Evolutionary conservation across 2,797 vertebrate genomes (phyloP).

Genomic region (Allobates femoralis): DNA sequence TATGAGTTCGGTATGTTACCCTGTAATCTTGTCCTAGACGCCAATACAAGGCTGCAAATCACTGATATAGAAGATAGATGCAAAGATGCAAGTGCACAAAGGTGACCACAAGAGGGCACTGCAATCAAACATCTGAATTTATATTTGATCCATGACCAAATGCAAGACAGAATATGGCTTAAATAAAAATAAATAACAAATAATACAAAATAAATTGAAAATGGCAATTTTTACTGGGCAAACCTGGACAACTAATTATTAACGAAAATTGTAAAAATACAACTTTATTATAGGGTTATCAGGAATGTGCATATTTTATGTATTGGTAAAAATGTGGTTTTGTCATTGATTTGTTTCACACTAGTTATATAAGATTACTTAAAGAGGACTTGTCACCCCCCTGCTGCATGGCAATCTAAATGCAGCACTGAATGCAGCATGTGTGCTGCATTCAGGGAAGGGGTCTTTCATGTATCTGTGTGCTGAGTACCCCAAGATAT

Average conservation of each 20-base stretch:
- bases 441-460: too few species aligned
- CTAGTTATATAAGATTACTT: not conserved
- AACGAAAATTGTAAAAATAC: not conserved
- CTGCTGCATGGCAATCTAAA: too few species aligned
- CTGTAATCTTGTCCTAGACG: too few species aligned
- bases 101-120: constrained; percentile 56
- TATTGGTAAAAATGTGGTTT: not conserved
- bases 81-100: not conserved
- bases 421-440: too few species aligned
- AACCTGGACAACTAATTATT: not conserved
- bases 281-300: not conserved
- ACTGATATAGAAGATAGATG: constrained; percentile 16
- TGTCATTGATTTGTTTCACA: not conserved
- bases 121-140: constrained; percentile 27
- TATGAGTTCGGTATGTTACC: too few species aligned
- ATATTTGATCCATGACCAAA: not conserved
- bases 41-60: constrained; percentile 38
- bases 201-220: not conserved
- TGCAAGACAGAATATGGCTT: not conserved
- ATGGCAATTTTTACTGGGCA: not conserved
- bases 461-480: too few species aligned
- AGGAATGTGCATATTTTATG: not conserved
- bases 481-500: too few species aligned
- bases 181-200: constrained; percentile 1
- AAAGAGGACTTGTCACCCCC: too few species aligned